Base-by-base conservation (phyloP, 2,113 vertebrate genomes). In the Strigops habroptila region DNA sequence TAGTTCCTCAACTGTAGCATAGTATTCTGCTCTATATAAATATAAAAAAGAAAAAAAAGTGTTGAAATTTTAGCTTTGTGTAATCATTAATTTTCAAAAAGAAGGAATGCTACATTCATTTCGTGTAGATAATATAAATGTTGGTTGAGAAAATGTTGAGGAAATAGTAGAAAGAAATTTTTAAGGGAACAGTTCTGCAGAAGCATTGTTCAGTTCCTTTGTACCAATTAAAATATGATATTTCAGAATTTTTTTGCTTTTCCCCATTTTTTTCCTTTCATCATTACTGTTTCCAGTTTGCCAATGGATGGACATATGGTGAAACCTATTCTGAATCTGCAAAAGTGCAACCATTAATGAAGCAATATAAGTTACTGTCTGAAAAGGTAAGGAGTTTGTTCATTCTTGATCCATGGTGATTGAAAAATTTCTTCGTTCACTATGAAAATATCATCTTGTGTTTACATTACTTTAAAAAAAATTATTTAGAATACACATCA, bases 331-430 rank as follows among this genome's bases (percentile, higher is more conserved):
- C 98, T 97, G 99, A 99, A 52, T 98, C 98, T 51, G 98, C 98
- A 83, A 99, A 99, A 97, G 97, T 97, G 75, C 99, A 99, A 46
- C 98, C 98, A 18, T 97, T 99, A 95, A 98, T 99, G 97, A 99
- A 99, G 89, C 98, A 99, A 41, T 99, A 98, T 97, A 99, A 99
- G 92, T 94, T 98, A 28, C 96, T 99, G 18, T 98, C 98, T 93
- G 99, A 99, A 95, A 99, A 99, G 99, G 99, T 99, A 97, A 98
- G 83, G 18, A 6, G 12, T 77, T 93, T 59, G 3, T 52, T 88
- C 24, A 19, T 78, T 80, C 37, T 91, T 69, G 67, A 35, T 78
- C 12, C 33, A 60, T 7, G 9, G 5, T 77, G 25, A 62, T 17
- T 77, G 33, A 82, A 82, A 68, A 49, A 44, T 51, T 52, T 14